Conservation (phyloP, 2,888 invertebrate genomes). For the Euspilapteryx auroguttella region DNA sequence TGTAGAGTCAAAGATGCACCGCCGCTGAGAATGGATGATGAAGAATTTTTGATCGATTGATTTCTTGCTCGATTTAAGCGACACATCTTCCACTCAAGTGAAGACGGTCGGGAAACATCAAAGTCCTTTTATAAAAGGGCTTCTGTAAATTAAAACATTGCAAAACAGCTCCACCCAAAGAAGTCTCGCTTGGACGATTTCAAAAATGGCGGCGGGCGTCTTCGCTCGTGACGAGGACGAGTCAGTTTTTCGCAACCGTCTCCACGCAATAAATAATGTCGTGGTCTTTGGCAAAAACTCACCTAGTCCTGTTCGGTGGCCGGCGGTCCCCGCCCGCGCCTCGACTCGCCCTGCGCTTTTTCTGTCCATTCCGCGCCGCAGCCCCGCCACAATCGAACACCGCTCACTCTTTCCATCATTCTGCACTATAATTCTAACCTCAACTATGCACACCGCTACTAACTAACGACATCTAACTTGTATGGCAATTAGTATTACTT, state of each 20-base stretch:
- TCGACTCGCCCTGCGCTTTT: conserved; percentile 24
- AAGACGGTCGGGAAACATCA: conserved; percentile 45
- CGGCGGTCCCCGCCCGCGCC: conserved; percentile 36
- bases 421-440: conserved; percentile 22
- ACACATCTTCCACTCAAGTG: too few relatives aligned
- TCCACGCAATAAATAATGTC: conserved; percentile 60
- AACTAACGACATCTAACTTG: conserved; percentile 55
- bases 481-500: conserved; percentile 62
- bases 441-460: conserved; percentile 56
- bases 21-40: too few relatives aligned
- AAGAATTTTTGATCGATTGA: too few relatives aligned
- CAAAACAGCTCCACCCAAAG: conserved; percentile 37
- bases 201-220: conserved; percentile 47
- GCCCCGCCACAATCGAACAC: conserved; percentile 16
- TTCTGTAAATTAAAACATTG: conserved; percentile 52
- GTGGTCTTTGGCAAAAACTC: conserved; percentile 59
- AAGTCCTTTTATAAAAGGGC: conserved; percentile 19
- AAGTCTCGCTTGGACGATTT: conserved; percentile 41
- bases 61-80: too few relatives aligned
- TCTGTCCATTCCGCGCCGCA: conserved; percentile 51
- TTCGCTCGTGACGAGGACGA: conserved; percentile 36
- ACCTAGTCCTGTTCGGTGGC: conserved; percentile 57
- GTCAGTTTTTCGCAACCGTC: conserved; percentile 59
- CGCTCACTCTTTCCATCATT: conserved; percentile 31
- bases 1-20: too few relatives aligned